A percentile compares a stretch with the other conserved stretches of the same genome.
phyloP scores from a whole-genome alignment of 2,888 invertebrate genomes.

The Idaea biselata region DNA sequence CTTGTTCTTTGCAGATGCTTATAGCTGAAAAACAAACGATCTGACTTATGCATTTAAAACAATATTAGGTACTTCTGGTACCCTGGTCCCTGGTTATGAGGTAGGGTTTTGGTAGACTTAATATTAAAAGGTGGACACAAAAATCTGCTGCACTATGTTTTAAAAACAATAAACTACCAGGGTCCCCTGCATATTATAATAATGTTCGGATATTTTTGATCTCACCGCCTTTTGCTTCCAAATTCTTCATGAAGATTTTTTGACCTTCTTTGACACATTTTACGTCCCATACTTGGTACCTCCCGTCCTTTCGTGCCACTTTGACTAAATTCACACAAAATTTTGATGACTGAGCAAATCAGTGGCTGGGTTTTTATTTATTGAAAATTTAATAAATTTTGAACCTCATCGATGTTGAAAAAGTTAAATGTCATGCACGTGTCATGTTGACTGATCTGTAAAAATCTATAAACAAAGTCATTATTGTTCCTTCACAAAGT shows the following conservation, averaged over 20 bases:
- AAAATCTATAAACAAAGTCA: not conserved
- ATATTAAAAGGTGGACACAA: not conserved
- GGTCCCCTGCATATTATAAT: not conserved
- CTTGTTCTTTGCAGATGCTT: conserved; percentile 55
- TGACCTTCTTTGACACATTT: conserved; percentile 68
- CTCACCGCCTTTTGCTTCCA: conserved; percentile 67
- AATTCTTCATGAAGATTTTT: conserved; percentile 59
- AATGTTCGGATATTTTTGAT: not conserved
- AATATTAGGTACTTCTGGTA: not conserved
- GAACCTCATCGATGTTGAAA: not conserved
- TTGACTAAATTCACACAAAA: conserved; percentile 45
- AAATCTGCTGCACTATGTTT: not conserved
- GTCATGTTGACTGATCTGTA: not conserved
- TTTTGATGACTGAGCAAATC: conserved; percentile 16
- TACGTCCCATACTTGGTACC: conserved; percentile 71
- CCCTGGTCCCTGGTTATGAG: not conserved
- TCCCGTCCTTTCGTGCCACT: conserved; percentile 62
- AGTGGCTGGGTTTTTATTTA: not conserved
- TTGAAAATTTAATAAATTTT: conserved; percentile 28
- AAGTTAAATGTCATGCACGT: conserved; percentile 1
- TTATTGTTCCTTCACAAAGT: not conserved
- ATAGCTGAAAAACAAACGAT: conserved; percentile 49
- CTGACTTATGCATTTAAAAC: too few species aligned
- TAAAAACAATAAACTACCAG: not conserved
- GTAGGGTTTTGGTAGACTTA: not conserved